A percentile compares a stretch with the other conserved stretches of the same genome.
These are phyloP conservation scores for Pseudopleuronectes americanus DNA, from an alignment of 2,797 vertebrate genomes.

Conservation along the genomic window DNA sequence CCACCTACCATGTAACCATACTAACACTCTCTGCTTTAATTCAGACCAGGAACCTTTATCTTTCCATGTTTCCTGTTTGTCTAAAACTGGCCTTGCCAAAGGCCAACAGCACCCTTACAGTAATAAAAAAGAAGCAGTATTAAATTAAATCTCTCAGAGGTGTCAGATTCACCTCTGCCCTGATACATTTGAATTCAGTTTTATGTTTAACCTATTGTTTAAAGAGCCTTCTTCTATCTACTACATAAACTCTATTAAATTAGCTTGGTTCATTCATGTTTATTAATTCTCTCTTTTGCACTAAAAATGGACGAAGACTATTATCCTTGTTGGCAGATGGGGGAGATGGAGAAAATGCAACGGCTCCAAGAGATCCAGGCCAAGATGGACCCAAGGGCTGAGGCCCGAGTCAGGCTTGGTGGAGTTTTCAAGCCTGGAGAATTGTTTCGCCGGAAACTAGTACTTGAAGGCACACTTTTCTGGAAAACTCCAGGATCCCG, in stretches of 20 bases:
- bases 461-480: slow-evolving; percentile 89
- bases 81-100: neutral
- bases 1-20: no score
- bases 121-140: neutral
- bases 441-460: slow-evolving; percentile 86
- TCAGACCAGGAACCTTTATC: no score
- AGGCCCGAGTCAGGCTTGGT: slow-evolving; percentile 78
- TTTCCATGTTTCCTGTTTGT: neutral
- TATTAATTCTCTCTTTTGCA: neutral
- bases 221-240: neutral
- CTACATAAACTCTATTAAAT: neutral
- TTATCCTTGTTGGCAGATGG: slow-evolving; percentile 72
- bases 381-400: slow-evolving; percentile 85
- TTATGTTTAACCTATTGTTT: neutral
- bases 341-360: slow-evolving; percentile 87
- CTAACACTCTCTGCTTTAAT: no score
- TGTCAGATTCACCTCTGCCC: neutral
- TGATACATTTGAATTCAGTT: neutral
- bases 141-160: neutral
- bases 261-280: neutral
- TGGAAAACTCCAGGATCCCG: slow-evolving; percentile 88
- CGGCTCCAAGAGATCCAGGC: slow-evolving; percentile 89
- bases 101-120: neutral
- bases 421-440: slow-evolving; percentile 87
- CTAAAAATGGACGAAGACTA: neutral